Base-by-base conservation (phyloP, 1,140 invertebrate species). In the Spodoptera litura region DNA sequence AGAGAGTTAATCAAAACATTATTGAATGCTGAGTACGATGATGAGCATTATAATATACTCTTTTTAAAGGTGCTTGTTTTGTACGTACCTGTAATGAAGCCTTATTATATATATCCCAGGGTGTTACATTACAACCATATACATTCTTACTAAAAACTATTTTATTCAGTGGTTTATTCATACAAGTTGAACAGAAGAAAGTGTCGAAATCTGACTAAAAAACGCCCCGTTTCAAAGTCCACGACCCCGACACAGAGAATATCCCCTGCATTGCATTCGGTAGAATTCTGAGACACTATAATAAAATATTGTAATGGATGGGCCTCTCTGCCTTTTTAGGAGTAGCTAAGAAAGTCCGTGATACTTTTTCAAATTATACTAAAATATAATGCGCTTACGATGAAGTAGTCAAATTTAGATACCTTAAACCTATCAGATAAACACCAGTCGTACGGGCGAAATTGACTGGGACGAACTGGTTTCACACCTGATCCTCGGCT, bases 401-500 rank as follows among this genome's bases (percentile, higher is more conserved):
- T 20, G 20, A 20, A 20, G 20, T 20, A 20, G 20, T 20, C 20
- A 20, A 20, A 20, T 20, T 20, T 20, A 20, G 20, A 11, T 4
- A 31, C 59, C 11, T 4, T 61, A 11, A 31, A 8, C 6, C 27
- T 4, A 27, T 75, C 68, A 95, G 93, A 95, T 95, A 70, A 95
- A 95, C 74, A 93, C 95, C 53, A 94, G 90, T 76, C 90, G 95
- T 53, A 94, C 96, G 80, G 96, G 95, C n/a, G 92, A 94, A 68
- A 95, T 96, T 13, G 96, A 95, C 13, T 97, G 96, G 96, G 95
- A 97, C 83, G 96, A 97, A 88, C 95, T 97, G 79, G 95, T 97
- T 8, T 96, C 96, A 0, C 96, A 96, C 89, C 85, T 97, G 11
- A 93, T 96, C 51, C 90, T 97, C 68, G 96, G 96, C 53, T 97